These are phyloP conservation scores for Limanda limanda DNA, from an alignment of 2,113 vertebrate genomes.

Conservation along the genomic window DNA sequence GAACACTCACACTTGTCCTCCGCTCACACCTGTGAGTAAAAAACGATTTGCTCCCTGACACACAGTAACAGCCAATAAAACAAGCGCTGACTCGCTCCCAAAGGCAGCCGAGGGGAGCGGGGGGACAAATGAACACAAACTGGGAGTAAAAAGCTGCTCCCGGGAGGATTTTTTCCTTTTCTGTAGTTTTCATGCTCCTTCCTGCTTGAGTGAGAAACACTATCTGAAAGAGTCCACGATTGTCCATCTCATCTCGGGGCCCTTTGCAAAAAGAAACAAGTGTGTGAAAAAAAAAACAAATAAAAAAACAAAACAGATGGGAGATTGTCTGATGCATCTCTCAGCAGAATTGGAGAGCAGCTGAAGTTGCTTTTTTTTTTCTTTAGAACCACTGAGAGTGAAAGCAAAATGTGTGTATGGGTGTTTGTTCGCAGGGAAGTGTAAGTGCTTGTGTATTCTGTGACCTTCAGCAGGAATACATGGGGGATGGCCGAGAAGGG, in stretches of 20 bases:
- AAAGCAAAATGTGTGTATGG: slow-evolving; percentile 36
- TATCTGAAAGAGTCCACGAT: slow-evolving; percentile 66
- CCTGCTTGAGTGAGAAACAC: slow-evolving; percentile 76
- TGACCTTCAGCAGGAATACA: slow-evolving; percentile 44
- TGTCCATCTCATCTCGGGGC: slow-evolving; percentile 64
- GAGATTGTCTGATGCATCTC: slow-evolving; percentile 33
- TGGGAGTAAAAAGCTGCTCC: slow-evolving; percentile 81
- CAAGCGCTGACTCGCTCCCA: slow-evolving; percentile 83
- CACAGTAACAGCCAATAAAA: slow-evolving; percentile 84
- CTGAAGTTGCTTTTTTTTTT: slow-evolving; percentile 53
- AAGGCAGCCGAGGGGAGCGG: slow-evolving; percentile 80
- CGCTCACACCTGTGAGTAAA: slow-evolving; percentile 81
- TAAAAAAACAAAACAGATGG: slow-evolving; percentile 4
- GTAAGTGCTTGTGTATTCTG: slow-evolving; percentile 28
- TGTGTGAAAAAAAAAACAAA: slow-evolving; percentile 18
- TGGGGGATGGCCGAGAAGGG: slow-evolving; percentile 22
- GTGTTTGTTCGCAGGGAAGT: slow-evolving; percentile 23
- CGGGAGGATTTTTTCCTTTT: slow-evolving; percentile 74
- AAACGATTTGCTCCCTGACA: slow-evolving; percentile 81
- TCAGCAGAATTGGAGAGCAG: slow-evolving; percentile 28
- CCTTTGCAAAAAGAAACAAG: slow-evolving; percentile 43
- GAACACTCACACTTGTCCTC: slow-evolving; percentile 80
- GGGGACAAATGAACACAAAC: slow-evolving; percentile 85
- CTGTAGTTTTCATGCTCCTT: slow-evolving; percentile 74
- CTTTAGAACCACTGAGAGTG: slow-evolving; percentile 29